Evolutionary conservation across 2,797 vertebrate species (phyloP).

Genomic region (Sebastes nivosus): DNA sequence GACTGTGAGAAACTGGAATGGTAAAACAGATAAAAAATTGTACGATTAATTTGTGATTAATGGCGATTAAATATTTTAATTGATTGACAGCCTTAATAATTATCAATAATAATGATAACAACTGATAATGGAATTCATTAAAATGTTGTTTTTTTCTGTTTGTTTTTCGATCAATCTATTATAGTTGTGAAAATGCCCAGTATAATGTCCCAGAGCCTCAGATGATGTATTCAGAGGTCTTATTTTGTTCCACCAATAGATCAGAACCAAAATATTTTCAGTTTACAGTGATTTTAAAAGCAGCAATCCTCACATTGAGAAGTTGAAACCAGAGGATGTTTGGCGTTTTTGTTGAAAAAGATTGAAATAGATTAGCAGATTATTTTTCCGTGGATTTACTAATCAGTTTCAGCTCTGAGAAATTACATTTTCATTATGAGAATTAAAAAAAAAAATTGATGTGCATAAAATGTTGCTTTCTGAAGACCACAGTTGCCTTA

Average conservation of each 20-base stretch:
- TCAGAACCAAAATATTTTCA: background rate
- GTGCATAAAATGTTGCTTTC: background rate
- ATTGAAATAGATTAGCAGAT: background rate
- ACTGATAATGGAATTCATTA: background rate
- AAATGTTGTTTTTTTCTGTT: too few relatives aligned
- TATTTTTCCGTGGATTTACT: background rate
- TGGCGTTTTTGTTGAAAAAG: background rate
- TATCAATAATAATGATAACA: background rate
- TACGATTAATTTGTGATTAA: too few relatives aligned
- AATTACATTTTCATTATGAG: background rate
- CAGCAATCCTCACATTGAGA: background rate
- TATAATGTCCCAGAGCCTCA: background rate
- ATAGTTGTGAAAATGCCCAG: background rate
- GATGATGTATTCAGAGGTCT: background rate
- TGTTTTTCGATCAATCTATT: background rate
- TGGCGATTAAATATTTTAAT: too few relatives aligned
- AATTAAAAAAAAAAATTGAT: background rate
- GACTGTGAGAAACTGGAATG: too few relatives aligned
- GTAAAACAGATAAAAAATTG: too few relatives aligned
- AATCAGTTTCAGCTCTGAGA: background rate
- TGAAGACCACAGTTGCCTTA: background rate
- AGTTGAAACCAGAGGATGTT: background rate
- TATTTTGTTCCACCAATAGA: background rate
- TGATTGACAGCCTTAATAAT: too few relatives aligned
- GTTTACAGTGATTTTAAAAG: background rate